Evolutionary conservation across 2,888 invertebrate species (phyloP).

Genomic region (Bursaphelenchus okinawaensis): DNA sequence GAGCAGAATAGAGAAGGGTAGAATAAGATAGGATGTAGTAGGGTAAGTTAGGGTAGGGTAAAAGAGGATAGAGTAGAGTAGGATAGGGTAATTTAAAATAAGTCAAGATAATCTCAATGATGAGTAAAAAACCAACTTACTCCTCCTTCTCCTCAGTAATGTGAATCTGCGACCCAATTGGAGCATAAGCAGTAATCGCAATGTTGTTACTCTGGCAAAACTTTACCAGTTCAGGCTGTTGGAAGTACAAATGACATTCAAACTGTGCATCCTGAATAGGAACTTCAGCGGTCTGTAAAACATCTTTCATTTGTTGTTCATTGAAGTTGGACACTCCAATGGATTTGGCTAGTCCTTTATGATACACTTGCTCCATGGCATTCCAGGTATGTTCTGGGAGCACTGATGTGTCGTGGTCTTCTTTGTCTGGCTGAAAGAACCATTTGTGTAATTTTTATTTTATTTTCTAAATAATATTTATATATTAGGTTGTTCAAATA

Average conservation of each 20-base stretch:
- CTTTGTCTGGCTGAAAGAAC: conserved; percentile 1
- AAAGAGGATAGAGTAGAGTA: too few relatives aligned
- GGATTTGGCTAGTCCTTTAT: conserved; percentile 69
- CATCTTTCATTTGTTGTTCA: conserved; percentile 67
- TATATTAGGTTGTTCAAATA: too few relatives aligned
- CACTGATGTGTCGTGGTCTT: conserved; percentile 16
- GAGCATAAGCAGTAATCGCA: conserved; percentile 57
- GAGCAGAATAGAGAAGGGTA: too few relatives aligned
- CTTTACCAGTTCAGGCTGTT: conserved; percentile 66
- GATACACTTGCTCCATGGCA: conserved; percentile 62
- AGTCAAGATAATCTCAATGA: too few relatives aligned
- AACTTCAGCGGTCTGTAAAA: conserved; percentile 58
- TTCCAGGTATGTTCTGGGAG: conserved; percentile 43
- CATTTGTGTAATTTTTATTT: too few relatives aligned
- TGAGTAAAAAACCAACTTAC: too few relatives aligned
- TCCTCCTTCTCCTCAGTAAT: too few relatives aligned
- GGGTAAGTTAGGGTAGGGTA: too few relatives aligned
- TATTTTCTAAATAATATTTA: too few relatives aligned
- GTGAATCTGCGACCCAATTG: conserved; percentile 59
- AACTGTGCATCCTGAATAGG: conserved; percentile 62
- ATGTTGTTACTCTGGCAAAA: conserved; percentile 68
- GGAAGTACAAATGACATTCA: conserved; percentile 74
- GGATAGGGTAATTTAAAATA: too few relatives aligned
- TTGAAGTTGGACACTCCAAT: conserved; percentile 83
- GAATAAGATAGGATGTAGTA: too few relatives aligned